Percentiles rank a stretch among this genome's conserved stretches.
These are phyloP conservation scores for Lasioglossum marginatum DNA, from an alignment of 2,888 invertebrate genomes.

Conservation along the genomic window DNA sequence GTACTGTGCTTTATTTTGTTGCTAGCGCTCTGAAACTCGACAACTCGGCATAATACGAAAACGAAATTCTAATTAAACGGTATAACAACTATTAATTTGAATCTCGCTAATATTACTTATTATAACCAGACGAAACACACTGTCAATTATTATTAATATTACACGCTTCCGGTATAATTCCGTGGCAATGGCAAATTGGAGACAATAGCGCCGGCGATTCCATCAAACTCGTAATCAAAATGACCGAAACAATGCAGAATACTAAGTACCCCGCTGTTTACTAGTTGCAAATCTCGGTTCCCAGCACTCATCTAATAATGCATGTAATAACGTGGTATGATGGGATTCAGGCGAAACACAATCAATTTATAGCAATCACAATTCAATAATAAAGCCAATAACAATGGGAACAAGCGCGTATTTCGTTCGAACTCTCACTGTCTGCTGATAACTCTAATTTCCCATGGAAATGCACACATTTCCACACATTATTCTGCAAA, in stretches of 20 bases:
- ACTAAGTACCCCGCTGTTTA: not conserved
- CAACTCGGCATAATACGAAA: not conserved
- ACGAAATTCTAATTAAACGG: not conserved
- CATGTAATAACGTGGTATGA: not conserved
- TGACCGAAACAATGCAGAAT: not conserved
- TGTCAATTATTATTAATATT: slow-evolving; percentile 15
- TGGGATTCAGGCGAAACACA: not conserved
- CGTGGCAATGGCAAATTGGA: not conserved
- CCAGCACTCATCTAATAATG: not conserved
- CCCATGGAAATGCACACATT: not conserved
- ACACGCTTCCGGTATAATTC: not conserved
- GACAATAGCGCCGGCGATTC: not conserved
- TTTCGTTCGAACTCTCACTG: not conserved
- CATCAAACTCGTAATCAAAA: slow-evolving; percentile 20
- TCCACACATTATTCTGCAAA: not conserved
- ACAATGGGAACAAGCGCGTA: not conserved
- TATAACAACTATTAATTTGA: not conserved
- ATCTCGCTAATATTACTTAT: not conserved
- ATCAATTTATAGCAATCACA: not conserved
- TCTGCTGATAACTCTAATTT: not conserved
- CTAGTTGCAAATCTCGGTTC: not conserved
- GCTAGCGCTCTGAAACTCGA: not conserved
- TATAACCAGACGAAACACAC: not conserved
- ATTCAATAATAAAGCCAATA: not conserved
- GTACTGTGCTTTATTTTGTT: not conserved